A percentile compares a stretch with the other conserved stretches of the same genome.
Conservation (phyloP, 2,113 vertebrate species). For the Indicator indicator region DNA sequence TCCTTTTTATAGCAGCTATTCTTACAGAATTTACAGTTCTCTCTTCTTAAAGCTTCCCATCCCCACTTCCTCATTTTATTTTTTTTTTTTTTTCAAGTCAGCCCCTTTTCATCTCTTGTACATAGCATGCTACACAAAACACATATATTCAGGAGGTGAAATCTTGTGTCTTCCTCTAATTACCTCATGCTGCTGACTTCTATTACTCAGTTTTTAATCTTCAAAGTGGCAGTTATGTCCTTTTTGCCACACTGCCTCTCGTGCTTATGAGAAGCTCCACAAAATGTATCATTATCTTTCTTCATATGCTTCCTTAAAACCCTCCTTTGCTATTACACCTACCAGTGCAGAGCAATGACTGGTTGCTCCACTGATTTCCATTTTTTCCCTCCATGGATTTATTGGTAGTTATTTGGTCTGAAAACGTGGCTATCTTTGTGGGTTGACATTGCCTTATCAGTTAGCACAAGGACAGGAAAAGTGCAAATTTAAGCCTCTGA, state of each 20-base stretch:
- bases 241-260: neutral
- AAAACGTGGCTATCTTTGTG: neutral
- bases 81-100: conserved; percentile 9
- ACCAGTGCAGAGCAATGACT: neutral
- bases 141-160: neutral
- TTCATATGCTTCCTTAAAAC: neutral
- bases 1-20: conserved; percentile 52
- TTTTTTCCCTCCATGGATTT: neutral
- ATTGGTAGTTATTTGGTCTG: neutral
- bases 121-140: neutral
- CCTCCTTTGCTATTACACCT: neutral
- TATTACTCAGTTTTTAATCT: neutral
- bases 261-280: neutral
- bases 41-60: conserved; percentile 50
- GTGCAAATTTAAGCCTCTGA: conserved; percentile 26
- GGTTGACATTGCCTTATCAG: neutral
- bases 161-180: conserved; percentile 15
- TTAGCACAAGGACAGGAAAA: conserved; percentile 16
- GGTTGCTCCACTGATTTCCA: neutral
- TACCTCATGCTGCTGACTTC: neutral
- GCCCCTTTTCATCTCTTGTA: conserved; percentile 3
- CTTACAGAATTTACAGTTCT: conserved; percentile 53
- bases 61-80: conserved; percentile 8
- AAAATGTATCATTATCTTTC: neutral
- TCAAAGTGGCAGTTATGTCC: neutral